Evolutionary conservation across 1,140 invertebrate genomes (phyloP).

Genomic region (Hyles euphorbiae): DNA sequence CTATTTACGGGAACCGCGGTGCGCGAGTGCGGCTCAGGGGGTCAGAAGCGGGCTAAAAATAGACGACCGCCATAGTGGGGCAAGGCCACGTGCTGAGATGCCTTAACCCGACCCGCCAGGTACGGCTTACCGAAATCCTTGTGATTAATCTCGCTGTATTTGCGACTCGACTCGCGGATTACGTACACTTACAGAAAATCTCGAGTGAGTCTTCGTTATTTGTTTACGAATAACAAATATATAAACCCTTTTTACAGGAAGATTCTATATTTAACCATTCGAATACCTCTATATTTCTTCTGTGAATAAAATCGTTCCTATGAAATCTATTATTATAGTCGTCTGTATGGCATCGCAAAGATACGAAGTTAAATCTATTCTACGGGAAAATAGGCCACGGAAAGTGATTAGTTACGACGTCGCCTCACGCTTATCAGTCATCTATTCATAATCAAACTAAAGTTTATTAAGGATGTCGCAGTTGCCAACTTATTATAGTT

Average conservation of each 20-base stretch:
- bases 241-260: no score
- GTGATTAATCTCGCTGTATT: slow-evolving; percentile 49
- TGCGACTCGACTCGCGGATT: slow-evolving; percentile 35
- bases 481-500: slow-evolving; percentile 20
- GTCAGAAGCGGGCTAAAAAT: slow-evolving; percentile 48
- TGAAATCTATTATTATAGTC: neutral
- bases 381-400: no score
- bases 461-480: neutral
- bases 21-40: slow-evolving; percentile 24
- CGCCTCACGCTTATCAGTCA: neutral
- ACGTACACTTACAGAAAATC: slow-evolving; percentile 27
- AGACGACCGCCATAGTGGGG: slow-evolving; percentile 51
- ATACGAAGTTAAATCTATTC: no score
- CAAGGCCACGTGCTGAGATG: slow-evolving; percentile 45
- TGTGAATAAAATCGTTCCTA: neutral
- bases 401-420: neutral
- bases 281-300: no score
- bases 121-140: slow-evolving; percentile 46
- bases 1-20: slow-evolving; percentile 38
- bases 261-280: no score
- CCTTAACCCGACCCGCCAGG: slow-evolving; percentile 39
- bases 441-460: slow-evolving; percentile 1
- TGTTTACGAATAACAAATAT: no score
- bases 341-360: no score
- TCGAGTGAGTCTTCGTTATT: slow-evolving; percentile 7